phyloP scores from a whole-genome alignment of 2,797 vertebrate species.

The Gymnopithys bicolor region DNA sequence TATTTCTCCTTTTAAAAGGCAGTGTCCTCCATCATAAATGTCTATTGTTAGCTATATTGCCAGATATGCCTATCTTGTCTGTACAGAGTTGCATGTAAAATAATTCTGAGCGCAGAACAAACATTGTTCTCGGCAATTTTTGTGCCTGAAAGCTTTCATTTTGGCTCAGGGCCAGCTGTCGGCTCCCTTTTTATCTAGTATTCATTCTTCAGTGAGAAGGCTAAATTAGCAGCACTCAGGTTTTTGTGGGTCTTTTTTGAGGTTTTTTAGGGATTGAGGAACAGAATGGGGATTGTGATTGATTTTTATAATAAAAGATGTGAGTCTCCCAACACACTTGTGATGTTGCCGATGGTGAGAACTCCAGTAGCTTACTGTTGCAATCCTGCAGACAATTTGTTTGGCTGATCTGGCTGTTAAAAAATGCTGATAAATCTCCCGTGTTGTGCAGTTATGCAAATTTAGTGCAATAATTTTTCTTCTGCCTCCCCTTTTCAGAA shows the following conservation, averaged over 20 bases:
- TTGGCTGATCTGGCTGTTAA: slow-evolving; percentile 79
- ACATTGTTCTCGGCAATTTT: slow-evolving; percentile 39
- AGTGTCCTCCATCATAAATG: slow-evolving; percentile 22
- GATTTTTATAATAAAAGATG: slow-evolving; percentile 63
- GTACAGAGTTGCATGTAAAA: slow-evolving; percentile 7
- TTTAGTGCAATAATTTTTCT: slow-evolving; percentile 41
- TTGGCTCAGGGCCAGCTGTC: slow-evolving; percentile 72
- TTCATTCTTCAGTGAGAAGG: slow-evolving; percentile 67
- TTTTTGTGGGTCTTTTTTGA: background rate
- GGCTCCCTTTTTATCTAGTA: slow-evolving; percentile 76
- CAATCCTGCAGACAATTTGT: slow-evolving; percentile 71
- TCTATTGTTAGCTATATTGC: slow-evolving; percentile 10
- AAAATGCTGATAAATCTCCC: slow-evolving; percentile 68
- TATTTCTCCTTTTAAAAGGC: slow-evolving; percentile 57
- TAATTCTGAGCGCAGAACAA: slow-evolving; percentile 21
- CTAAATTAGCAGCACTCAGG: slow-evolving; percentile 72
- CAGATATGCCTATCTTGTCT: slow-evolving; percentile 14
- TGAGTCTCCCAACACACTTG: slow-evolving; percentile 33
- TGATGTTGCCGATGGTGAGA: slow-evolving; percentile 50
- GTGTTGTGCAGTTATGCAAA: slow-evolving; percentile 81
- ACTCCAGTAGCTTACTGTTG: slow-evolving; percentile 60
- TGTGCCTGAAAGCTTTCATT: slow-evolving; percentile 66
- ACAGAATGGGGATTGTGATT: slow-evolving; percentile 64
- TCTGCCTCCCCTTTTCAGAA: slow-evolving; percentile 15
- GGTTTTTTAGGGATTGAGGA: slow-evolving; percentile 24